These are phyloP conservation scores for Zaprionus tsacasi DNA, from an alignment of 1,140 invertebrate species.

Conservation along the genomic window DNA sequence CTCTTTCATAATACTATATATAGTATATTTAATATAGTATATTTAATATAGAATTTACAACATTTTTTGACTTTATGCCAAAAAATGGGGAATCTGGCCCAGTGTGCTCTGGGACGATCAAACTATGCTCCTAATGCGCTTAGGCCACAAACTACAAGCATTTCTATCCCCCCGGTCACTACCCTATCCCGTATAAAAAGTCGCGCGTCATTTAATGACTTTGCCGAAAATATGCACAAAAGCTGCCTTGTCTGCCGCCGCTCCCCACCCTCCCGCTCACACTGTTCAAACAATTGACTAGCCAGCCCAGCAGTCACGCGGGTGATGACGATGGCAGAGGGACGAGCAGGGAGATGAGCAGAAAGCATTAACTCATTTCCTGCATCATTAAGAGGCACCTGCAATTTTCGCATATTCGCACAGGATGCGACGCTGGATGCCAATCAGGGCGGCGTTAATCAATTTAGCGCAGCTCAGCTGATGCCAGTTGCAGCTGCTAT, in stretches of 20 bases:
- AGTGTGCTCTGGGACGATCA: too few species aligned
- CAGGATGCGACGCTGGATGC: neutral
- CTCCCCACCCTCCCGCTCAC: neutral
- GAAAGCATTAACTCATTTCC: constrained; percentile 76
- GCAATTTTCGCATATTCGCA: constrained; percentile 67
- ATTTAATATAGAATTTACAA: too few species aligned
- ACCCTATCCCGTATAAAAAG: constrained; percentile 19
- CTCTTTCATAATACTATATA: too few species aligned
- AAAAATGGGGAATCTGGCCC: too few species aligned
- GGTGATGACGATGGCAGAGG: neutral
- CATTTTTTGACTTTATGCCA: too few species aligned
- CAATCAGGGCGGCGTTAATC: constrained; percentile 43
- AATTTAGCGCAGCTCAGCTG: constrained; percentile 38
- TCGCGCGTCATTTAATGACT: constrained; percentile 67
- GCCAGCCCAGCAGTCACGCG: constrained; percentile 21
- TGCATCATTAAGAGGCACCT: constrained; percentile 75
- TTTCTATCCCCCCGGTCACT: constrained; percentile 40
- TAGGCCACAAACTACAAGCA: constrained; percentile 52
- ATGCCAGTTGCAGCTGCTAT: neutral
- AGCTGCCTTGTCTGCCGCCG: constrained; percentile 11
- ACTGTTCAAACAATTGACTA: constrained; percentile 11
- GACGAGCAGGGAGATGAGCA: neutral
- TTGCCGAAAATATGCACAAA: constrained; percentile 63
- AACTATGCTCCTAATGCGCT: constrained; percentile 72
- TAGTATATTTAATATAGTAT: too few species aligned